Conservation (phyloP, 2,797 vertebrate genomes). For the Pelobates cultripes region DNA sequence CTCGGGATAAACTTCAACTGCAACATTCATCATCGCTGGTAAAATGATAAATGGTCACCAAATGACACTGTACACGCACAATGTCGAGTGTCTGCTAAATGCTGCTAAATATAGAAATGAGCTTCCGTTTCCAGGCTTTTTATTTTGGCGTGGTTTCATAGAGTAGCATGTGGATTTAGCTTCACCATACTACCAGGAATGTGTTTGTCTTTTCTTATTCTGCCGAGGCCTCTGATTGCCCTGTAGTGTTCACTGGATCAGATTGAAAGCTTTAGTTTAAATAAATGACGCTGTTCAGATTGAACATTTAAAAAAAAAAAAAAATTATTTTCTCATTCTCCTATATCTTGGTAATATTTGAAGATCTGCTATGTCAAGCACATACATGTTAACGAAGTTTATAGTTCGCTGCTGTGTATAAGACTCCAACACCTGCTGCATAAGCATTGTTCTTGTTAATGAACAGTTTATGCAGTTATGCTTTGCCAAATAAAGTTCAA, state of each 20-base stretch:
- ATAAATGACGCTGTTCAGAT: conserved; percentile 64
- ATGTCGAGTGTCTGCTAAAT: conserved; percentile 73
- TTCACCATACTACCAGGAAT: conserved; percentile 70
- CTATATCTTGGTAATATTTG: conserved; percentile 56
- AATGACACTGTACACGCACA: conserved; percentile 69
- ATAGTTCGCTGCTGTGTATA: conserved; percentile 75
- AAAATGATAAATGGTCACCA: conserved; percentile 60
- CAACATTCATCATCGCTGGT: conserved; percentile 59
- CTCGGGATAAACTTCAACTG: conserved; percentile 67
- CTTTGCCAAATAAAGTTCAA: conserved; percentile 91
- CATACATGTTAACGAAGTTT: conserved; percentile 65
- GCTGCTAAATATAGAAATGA: conserved; percentile 75
- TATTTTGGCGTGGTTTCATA: conserved; percentile 70
- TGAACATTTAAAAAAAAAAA: conserved; percentile 60
- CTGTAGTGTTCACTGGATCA: conserved; percentile 57
- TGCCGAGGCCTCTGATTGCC: not conserved
- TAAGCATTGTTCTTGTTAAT: conserved; percentile 73
- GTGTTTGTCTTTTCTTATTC: conserved; percentile 65
- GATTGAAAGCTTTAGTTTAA: conserved; percentile 56
- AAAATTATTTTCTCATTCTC: conserved; percentile 56
- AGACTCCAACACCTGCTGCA: conserved; percentile 67
- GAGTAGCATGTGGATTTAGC: conserved; percentile 79
- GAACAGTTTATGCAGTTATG: conserved; percentile 74
- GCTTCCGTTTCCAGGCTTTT: conserved; percentile 73
- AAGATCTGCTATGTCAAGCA: conserved; percentile 67